Conservation (phyloP, 2,888 invertebrate genomes). For the Alloscopus bannaensis region DNA sequence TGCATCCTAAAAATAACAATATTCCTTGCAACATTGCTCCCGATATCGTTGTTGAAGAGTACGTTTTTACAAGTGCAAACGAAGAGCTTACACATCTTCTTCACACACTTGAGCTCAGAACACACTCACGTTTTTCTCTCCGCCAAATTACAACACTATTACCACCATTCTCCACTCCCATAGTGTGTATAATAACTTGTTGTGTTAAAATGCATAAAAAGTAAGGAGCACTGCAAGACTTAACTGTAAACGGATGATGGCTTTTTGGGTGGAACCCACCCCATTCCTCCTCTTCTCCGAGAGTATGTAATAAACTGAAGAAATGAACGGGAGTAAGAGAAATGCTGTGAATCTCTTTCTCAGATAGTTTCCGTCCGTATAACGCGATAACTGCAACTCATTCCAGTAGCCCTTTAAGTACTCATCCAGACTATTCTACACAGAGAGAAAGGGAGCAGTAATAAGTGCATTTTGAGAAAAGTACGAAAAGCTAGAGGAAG, state of each 20-base stretch:
- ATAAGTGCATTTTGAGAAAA: too few species aligned
- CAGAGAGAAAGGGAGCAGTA: too few species aligned
- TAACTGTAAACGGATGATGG: not conserved
- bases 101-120: too few species aligned
- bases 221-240: slow-evolving; percentile 7
- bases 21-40: slow-evolving; percentile 21
- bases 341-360: too few species aligned
- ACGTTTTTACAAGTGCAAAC: too few species aligned
- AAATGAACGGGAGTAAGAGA: too few species aligned
- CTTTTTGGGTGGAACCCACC: slow-evolving; percentile 23
- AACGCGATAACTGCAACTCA: too few species aligned
- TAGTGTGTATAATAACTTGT: slow-evolving; percentile 18
- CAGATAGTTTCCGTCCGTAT: too few species aligned
- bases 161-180: not conserved
- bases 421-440: too few species aligned
- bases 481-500: too few species aligned
- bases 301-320: slow-evolving; percentile 1
- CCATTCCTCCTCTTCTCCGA: not conserved
- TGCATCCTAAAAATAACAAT: slow-evolving; percentile 37
- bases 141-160: slow-evolving; percentile 18
- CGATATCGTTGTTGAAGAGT: slow-evolving; percentile 20
- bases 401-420: slow-evolving; percentile 11
- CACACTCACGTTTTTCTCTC: slow-evolving; percentile 14
- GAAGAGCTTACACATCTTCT: too few species aligned
- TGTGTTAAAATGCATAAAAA: slow-evolving; percentile 24